Evolutionary conservation across 2,888 invertebrate species (phyloP).

Genomic region (Dryadula phaetusa): DNA sequence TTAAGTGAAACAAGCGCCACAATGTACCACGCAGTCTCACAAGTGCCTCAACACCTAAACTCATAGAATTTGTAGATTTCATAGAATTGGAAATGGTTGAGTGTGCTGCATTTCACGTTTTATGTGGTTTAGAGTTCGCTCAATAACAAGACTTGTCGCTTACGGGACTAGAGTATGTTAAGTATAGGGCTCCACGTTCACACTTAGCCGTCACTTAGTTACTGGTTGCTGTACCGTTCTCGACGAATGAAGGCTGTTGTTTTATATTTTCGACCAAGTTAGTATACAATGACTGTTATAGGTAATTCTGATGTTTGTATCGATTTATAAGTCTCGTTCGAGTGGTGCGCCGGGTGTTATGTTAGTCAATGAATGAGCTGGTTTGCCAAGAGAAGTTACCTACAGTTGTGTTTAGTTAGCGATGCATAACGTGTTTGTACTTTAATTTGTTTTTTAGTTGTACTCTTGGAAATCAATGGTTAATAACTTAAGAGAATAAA

Average conservation of each 20-base stretch:
- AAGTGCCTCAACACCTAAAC: conserved; percentile 56
- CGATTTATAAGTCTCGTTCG: conserved; percentile 64
- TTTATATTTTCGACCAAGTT: conserved; percentile 71
- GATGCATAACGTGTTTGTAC: conserved; percentile 85
- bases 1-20: conserved; percentile 33
- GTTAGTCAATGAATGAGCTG: conserved; percentile 78
- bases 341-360: conserved; percentile 76
- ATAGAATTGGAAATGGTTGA: conserved; percentile 67
- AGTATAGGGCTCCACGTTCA: conserved; percentile 72
- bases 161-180: conserved; percentile 75
- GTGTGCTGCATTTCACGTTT: conserved; percentile 75
- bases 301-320: conserved; percentile 57
- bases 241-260: conserved; percentile 75
- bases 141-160: conserved; percentile 82
- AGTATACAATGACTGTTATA: conserved; percentile 65
- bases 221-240: conserved; percentile 74
- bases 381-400: conserved; percentile 85
- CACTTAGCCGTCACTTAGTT: conserved; percentile 70
- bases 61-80: conserved; percentile 42
- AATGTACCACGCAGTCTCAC: conserved; percentile 57
- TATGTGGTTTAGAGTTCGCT: conserved; percentile 79
- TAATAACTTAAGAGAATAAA: conserved; percentile 85
- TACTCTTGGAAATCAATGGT: conserved; percentile 85
- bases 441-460: conserved; percentile 85
- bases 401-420: conserved; percentile 84